Evolutionary conservation across 1,140 invertebrate genomes (phyloP), one percentile per base, ranked within the genome.

Genomic region (Temnothorax longispinosus): DNA sequence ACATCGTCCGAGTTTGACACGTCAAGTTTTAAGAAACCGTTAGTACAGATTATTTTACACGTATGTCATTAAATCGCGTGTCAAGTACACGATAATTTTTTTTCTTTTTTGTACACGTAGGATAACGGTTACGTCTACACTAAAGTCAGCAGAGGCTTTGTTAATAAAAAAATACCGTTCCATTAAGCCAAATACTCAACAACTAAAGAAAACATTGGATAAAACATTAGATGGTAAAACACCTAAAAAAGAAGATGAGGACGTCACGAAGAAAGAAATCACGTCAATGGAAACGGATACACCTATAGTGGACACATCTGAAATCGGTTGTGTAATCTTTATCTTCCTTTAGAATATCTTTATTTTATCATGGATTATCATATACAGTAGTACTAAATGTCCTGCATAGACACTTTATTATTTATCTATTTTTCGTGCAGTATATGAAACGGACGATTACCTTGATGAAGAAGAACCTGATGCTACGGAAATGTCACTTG

Each of bases 401-500:
- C 10, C 6, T 27, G 21, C 0, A 32, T 41, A 41, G 11, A 32
- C 7, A 32, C 62, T n/a, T 69, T 52, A 60, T 58, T 60, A 78
- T 52, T 13, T 78, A 38, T 82, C 5, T 69, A 76, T 80, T 91
- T 91, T 54, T 82, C 72, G 78, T 76, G 86, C 80, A 62, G 82
- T 75, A 87, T 88, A 93, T 35, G 93, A 94, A 85, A 92, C 87
- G 54, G 95, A 96, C 18, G 95, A 96, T 62, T 94, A 95, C 58
- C 89, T 95, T n/a, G 95, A 96, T 47, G 94, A 95, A 54, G 95
- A 94, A n/a, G 93, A 95, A 62, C 75, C 82, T 72, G 94, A 95
- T 67, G 78, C 91, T 11, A 93, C 94, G 27, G 95, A 95, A 88
- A 94, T 96, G 87, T 96, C 95, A 50, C 94, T 96, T 27, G 94